Base-by-base conservation (phyloP, 2,797 vertebrate genomes). In the Pangasius macronema region DNA sequence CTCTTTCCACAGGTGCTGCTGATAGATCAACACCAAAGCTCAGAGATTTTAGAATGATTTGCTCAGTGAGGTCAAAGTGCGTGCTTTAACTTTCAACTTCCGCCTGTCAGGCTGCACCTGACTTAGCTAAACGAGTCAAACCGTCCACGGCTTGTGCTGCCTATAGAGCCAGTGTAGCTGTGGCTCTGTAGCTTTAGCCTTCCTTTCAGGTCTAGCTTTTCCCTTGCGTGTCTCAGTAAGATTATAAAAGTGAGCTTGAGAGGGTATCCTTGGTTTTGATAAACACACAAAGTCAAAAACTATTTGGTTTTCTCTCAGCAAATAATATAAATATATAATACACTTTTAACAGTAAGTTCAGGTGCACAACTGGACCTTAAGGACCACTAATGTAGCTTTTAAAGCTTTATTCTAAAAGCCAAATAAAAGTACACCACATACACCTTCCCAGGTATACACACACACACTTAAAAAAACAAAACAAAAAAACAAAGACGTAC, bases 51-150 rank as follows among this genome's bases (percentile, higher is more conserved):
- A 49, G 7, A 46, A 77, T 61, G 36, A 51, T 87, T 63, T 73
- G 36, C 36, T 53, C 65, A 63, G 63, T 14, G 65, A 85, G 83
- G 65, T 80, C 83, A 85, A 33, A 72, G 82, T 63, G 22, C 30
- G 11, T 49, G 51, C 22, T 84, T 77, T 36, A 85, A 63, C 51
- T 80, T 70, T 49, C 27, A 33, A 11, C 86, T 84, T 84, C 80
- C 53, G 53, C 22, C 53, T 51, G 11, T 20, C 33, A 42, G 30
- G 46, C 16, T 57, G 3, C 73, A 87, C 51, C 73, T 59, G 73
- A 70, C 16, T 33, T 79, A 59, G 18, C 59, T 33, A 83, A 67
- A 39, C 36, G 1, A 67, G 24, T 76, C 70, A 39, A 39, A 36
- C 5, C 11, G 51, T 80, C 33, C 77, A 13, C n/a, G 55, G 6